A percentile compares a stretch with the other conserved stretches of the same genome.
phyloP scores from a whole-genome alignment of 2,888 invertebrate genomes.

The Agonopterix alstromeriana region DNA sequence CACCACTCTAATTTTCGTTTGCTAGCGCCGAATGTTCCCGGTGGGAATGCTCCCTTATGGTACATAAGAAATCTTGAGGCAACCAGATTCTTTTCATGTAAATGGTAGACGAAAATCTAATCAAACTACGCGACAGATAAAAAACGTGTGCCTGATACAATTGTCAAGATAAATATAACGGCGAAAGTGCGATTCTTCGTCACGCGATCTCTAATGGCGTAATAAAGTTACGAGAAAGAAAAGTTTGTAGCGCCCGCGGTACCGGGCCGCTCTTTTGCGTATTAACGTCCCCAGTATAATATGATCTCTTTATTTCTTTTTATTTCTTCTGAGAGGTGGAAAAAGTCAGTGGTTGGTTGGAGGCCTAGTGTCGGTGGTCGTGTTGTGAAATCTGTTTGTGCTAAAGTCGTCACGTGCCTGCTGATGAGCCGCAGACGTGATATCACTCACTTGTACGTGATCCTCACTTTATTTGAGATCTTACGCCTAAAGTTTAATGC shows the following conservation, averaged over 20 bases:
- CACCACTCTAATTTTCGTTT: too few species aligned
- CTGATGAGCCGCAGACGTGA: slow-evolving; percentile 75
- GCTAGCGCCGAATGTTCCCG: too few species aligned
- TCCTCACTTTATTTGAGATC: slow-evolving; percentile 59
- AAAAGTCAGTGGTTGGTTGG: slow-evolving; percentile 20
- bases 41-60: too few species aligned
- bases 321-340: slow-evolving; percentile 22
- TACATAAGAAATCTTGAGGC: too few species aligned
- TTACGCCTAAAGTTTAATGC: slow-evolving; percentile 43
- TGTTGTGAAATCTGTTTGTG: slow-evolving; percentile 71
- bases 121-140: slow-evolving; percentile 12
- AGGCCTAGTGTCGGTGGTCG: slow-evolving; percentile 43
- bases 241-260: slow-evolving; percentile 48
- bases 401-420: slow-evolving; percentile 73
- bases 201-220: slow-evolving; percentile 70
- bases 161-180: slow-evolving; percentile 57
- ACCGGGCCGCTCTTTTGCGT: slow-evolving; percentile 63
- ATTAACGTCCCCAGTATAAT: slow-evolving; percentile 53
- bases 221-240: slow-evolving; percentile 71
- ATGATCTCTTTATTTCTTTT: slow-evolving; percentile 31
- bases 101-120: slow-evolving; percentile 1
- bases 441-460: slow-evolving; percentile 74
- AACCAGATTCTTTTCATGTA: neutral
- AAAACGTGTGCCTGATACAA: slow-evolving; percentile 45
- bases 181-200: slow-evolving; percentile 57